Percentiles rank a stretch among this genome's conserved stretches.
These are phyloP conservation scores for Agrotis segetum DNA, from an alignment of 2,888 invertebrate genomes.

Conservation along the genomic window DNA sequence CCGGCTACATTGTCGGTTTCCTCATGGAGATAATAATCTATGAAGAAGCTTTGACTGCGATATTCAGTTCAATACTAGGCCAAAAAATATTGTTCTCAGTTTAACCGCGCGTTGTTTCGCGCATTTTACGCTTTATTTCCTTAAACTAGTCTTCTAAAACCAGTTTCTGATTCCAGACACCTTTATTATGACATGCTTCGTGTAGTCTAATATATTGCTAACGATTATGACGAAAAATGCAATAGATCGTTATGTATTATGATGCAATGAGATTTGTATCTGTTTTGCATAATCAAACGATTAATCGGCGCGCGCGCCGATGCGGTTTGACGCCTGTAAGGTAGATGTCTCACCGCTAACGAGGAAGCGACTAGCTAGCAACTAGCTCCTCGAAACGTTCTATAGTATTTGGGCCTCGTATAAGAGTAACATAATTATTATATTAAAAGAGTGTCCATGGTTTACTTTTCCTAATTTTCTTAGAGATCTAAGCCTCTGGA, in stretches of 20 bases:
- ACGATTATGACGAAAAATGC: slow-evolving; percentile 50
- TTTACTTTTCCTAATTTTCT: too few species aligned
- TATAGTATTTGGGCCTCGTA: too few species aligned
- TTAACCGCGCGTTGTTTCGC: too few species aligned
- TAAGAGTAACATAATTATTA: too few species aligned
- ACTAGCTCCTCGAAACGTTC: background rate
- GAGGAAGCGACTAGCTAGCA: background rate
- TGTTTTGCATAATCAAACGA: slow-evolving; percentile 67
- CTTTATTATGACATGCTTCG: background rate
- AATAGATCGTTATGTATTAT: slow-evolving; percentile 54
- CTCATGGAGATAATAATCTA: too few species aligned
- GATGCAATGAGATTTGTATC: slow-evolving; percentile 63
- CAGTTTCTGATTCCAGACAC: background rate
- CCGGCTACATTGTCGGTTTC: too few species aligned
- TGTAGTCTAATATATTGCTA: slow-evolving; percentile 14
- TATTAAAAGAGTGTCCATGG: too few species aligned
- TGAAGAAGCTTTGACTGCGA: too few species aligned
- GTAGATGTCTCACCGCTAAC: background rate
- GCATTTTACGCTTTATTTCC: slow-evolving; percentile 1
- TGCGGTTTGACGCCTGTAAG: slow-evolving; percentile 8
- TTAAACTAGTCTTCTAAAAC: background rate
- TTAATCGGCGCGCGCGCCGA: slow-evolving; percentile 13
- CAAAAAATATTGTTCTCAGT: background rate
- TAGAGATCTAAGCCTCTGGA: too few species aligned
- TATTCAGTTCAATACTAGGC: background rate